Conservation (phyloP, 2,113 vertebrate species). For the Phylloscopus trochiloides region DNA sequence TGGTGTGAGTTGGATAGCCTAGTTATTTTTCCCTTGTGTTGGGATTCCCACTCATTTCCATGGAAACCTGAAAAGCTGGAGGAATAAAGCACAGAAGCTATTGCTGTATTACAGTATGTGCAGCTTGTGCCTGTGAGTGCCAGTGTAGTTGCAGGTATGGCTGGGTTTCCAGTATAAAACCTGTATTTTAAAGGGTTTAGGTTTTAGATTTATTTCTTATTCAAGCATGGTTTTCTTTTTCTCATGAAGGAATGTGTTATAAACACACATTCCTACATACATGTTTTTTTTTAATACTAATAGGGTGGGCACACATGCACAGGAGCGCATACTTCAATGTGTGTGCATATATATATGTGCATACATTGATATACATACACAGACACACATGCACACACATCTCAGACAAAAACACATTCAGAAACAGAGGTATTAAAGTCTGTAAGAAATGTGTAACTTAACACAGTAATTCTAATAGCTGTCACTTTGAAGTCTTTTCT, state of each 20-base stretch:
- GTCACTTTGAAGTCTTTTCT: not conserved
- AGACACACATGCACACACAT: not conserved
- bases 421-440: not conserved
- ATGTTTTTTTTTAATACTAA: not conserved
- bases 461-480: not conserved
- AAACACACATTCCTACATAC: not conserved
- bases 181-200: not conserved
- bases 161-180: not conserved
- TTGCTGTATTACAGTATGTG: not conserved
- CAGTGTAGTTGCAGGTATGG: not conserved
- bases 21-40: slow-evolving; percentile 24
- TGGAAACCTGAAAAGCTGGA: slow-evolving; percentile 41
- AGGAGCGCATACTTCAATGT: not conserved
- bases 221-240: not conserved
- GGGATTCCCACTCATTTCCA: slow-evolving; percentile 59
- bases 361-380: not conserved
- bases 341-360: not conserved
- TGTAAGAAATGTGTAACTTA: not conserved
- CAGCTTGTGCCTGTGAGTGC: not conserved
- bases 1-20: slow-evolving; percentile 50
- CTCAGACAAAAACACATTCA: not conserved
- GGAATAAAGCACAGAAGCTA: slow-evolving; percentile 10
- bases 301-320: not conserved
- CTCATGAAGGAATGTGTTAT: not conserved
- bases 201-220: not conserved